phyloP scores from a whole-genome alignment of 2,797 vertebrate species.

The Myiothlypis chrysogaster region DNA sequence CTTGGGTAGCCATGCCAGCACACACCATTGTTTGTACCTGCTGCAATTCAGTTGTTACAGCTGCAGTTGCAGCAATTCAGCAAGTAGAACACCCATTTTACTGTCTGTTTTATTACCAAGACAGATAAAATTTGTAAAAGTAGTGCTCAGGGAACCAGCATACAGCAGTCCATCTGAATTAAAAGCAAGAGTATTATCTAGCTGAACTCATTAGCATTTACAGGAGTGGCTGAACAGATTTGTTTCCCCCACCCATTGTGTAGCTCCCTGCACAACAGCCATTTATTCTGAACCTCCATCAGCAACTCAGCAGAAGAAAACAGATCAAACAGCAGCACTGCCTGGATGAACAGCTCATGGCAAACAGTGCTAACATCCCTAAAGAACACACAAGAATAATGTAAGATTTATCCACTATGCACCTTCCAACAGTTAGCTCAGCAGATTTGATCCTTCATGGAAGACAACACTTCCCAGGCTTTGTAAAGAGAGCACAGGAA shows the following conservation, averaged over 20 bases:
- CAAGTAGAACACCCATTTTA: conserved; percentile 6
- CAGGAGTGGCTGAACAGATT: conserved; percentile 45
- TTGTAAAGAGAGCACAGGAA: background rate
- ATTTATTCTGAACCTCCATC: conserved; percentile 25
- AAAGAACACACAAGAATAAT: background rate
- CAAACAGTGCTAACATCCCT: background rate
- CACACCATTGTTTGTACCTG: background rate
- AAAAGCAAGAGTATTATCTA: conserved; percentile 41
- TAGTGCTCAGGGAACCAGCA: conserved; percentile 40
- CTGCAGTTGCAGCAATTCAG: conserved; percentile 12
- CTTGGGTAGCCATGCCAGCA: background rate
- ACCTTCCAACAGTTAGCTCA: background rate
- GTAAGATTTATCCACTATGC: background rate
- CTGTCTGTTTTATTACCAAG: conserved; percentile 36
- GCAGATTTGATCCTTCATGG: background rate
- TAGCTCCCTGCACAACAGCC: background rate
- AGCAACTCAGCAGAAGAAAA: conserved; percentile 32
- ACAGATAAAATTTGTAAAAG: conserved; percentile 55
- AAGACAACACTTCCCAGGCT: background rate
- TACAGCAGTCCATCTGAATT: conserved; percentile 42
- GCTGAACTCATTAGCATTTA: conserved; percentile 59
- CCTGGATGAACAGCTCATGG: background rate
- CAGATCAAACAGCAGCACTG: background rate
- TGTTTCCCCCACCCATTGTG: background rate
- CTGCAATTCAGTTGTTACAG: background rate